Conservation (phyloP, 2,797 vertebrate genomes). For the Clarias laeviceps region DNA sequence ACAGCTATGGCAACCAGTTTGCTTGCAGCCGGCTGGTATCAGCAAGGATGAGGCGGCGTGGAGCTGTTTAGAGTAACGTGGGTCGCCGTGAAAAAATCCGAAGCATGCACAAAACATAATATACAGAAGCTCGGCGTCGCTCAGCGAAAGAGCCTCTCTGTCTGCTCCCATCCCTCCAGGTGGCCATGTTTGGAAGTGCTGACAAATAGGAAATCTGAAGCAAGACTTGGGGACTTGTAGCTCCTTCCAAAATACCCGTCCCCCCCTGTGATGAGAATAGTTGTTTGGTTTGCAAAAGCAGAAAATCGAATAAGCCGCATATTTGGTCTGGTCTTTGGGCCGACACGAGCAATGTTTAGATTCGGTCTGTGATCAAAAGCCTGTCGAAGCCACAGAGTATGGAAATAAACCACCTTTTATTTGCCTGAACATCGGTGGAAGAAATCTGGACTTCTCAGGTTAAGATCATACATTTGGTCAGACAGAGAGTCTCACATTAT, state of each 20-base stretch:
- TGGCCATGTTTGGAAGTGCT: conserved; percentile 83
- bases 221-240: conserved; percentile 53
- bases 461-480: conserved; percentile 22
- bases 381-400: conserved; percentile 17
- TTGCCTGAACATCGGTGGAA: conserved; percentile 35
- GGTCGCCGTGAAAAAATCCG: conserved; percentile 75
- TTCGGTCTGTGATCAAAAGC: conserved; percentile 45
- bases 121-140: conserved; percentile 75
- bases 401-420: conserved; percentile 42
- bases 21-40: conserved; percentile 70
- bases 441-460: conserved; percentile 34
- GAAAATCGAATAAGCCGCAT: conserved; percentile 35
- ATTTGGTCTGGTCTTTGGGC: conserved; percentile 46
- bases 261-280: conserved; percentile 50
- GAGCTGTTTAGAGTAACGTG: conserved; percentile 77
- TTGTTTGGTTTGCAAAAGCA: conserved; percentile 39
- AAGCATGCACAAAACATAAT: conserved; percentile 80
- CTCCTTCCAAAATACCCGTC: conserved; percentile 58
- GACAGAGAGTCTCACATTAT: conserved; percentile 13
- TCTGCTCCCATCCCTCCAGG: conserved; percentile 72
- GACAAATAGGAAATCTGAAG: conserved; percentile 76
- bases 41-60: conserved; percentile 63
- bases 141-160: conserved; percentile 67
- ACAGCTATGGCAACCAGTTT: conserved; percentile 69
- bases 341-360: conserved; percentile 24